Percentiles rank a stretch among this genome's conserved stretches.
These are phyloP conservation scores for Ciona savignyi DNA, from an alignment of 23 tunicate genomes.

Conservation along the genomic window DNA sequence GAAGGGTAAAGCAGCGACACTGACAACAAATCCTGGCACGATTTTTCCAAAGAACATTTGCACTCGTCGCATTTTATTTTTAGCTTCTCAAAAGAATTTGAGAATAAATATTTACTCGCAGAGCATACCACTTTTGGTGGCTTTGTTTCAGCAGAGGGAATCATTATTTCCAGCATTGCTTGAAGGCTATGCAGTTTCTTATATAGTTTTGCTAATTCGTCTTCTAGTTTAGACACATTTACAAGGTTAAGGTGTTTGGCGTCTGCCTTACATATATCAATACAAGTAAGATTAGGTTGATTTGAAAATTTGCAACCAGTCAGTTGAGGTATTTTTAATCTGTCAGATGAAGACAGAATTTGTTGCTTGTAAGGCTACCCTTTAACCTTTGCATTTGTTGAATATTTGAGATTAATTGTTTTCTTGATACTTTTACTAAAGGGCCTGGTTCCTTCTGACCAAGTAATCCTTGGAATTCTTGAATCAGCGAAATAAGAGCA, in stretches of 20 bases:
- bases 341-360: conserved; percentile 15
- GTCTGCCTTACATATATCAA: conserved; percentile 42
- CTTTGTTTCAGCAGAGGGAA: background rate
- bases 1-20: conserved; percentile 74
- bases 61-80: conserved; percentile 14
- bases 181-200: conserved; percentile 16
- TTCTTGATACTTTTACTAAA: conserved; percentile 32
- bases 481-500: conserved; percentile 26
- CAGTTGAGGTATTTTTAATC: conserved; percentile 38
- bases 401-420: conserved; percentile 20
- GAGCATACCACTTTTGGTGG: background rate
- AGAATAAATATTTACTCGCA: conserved; percentile 7
- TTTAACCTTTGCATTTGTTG: conserved; percentile 46
- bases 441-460: conserved; percentile 43
- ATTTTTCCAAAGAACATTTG: conserved; percentile 25
- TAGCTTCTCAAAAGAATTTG: conserved; percentile 18
- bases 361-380: conserved; percentile 49
- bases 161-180: conserved; percentile 7
- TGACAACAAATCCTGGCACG: conserved; percentile 55
- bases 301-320: conserved; percentile 32
- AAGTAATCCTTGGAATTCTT: conserved; percentile 32
- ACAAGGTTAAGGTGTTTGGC: conserved; percentile 36
- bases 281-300: conserved; percentile 23
- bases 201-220: conserved; percentile 20
- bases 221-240: conserved; percentile 55